Base-by-base conservation (phyloP, 2,888 invertebrate species). In the Caradrina clavipalpis region DNA sequence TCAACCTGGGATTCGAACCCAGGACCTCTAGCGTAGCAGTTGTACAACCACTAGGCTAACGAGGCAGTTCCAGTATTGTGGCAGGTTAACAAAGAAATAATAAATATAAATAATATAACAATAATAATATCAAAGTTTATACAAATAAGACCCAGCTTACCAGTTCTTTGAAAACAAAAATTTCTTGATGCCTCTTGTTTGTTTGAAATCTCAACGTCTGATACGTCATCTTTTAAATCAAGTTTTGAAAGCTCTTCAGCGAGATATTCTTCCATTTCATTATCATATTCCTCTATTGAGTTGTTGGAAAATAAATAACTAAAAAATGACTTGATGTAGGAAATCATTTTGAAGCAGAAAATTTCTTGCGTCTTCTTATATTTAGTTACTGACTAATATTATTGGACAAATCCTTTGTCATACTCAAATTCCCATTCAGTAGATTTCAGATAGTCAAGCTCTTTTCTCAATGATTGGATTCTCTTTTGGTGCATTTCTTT, bases 391-490 rank as follows among this genome's bases (percentile, higher is more conserved):
- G n/a, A n/a, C n/a, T 67, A 26, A 26, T 26, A 26, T 86, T 92
- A 95, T 86, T 97, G 97, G 26, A 96, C 96, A 89, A 97, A 96
- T 69, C 96, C 97, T 91, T 97, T 97, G 77, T 98, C 98, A 83
- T 97, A 96, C 51, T 97, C 97, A 94, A 97, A 98, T 91, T 97
- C 97, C 98, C 98, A 98, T 87, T 98, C 97, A 0, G 98, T 98
- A 64, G 97, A 97, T 88, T 97, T 98, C n/a, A 98, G 93, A 88
- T 97, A 97, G 81, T 98, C 98, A 67, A 98, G 92, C 92, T 98
- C 98, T 90, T 97, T 98, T 70, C 98, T 95, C 50, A 98, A 91
- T 49, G 96, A 93, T 90, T 97, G 97, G 67, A 98, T 96, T 76
- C 98, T 96, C 87, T 97, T 97, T 70, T 97, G 96, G 82, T 98